Base-by-base conservation (phyloP, 2,113 vertebrate genomes). In the Hiodon tergisus region DNA sequence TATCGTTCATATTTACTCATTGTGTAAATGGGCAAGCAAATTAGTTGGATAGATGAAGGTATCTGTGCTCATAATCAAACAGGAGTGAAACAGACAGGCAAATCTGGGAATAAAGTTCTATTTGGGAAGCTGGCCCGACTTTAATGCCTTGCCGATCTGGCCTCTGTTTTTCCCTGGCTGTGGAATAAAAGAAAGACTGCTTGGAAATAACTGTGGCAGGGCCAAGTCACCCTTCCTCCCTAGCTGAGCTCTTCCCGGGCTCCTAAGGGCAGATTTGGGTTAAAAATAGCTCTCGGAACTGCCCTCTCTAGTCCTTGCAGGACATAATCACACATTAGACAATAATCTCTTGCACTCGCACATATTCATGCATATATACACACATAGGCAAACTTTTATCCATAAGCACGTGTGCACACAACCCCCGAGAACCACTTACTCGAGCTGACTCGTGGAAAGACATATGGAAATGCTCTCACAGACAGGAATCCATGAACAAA, bases 221-320 rank as follows among this genome's bases (percentile, higher is more conserved):
- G 50, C 48, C 67, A 10, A 72, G 59, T 61, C 57, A 51, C 13
- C 71, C 67, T 47, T 69, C 57, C 74, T 60, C 59, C 17, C 57
- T 53, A 57, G 54, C 74, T 3, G 66, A 68, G 48, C 31, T 61
- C 46, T 17, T 54, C 58, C 54, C 46, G 57, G 16, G 67, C 57
- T 57, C 74, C 74, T 11, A 31, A 10, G 57, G 74, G 57, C 67
- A 70, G 17, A 62, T 70, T 53, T 61, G 9, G 48, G 74, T 61
- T 69, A 76, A 76, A 76, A 76, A 76, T 76, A 76, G 48, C n/a
- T 48, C 67, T 17, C 47, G 9, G 50, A 76, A 69, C 63, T 68
- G 65, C 63, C 46, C 53, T 67, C 73, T 74, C 11, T 48, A 74
- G 31, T 57, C 47, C 73, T 75, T 75, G 53, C 65, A n/a, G 73